Conservation (phyloP, 2,113 vertebrate species). For the Bothrops jararaca region DNA sequence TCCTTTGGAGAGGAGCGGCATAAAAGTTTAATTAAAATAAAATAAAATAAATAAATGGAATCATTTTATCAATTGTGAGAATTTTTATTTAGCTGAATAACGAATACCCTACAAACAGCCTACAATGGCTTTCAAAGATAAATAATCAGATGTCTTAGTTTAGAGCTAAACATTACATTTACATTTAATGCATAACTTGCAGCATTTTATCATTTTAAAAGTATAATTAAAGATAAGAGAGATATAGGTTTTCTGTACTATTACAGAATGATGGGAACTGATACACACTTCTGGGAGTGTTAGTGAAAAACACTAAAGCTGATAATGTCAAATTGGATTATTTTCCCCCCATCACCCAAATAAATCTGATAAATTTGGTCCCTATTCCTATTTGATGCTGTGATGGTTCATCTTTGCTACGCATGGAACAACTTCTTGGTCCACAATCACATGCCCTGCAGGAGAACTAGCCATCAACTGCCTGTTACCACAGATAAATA, state of each 20-base stretch:
- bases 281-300: not conserved
- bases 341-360: not conserved
- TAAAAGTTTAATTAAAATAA: too few relatives aligned
- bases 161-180: not conserved
- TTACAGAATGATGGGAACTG: not conserved
- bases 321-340: not conserved
- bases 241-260: not conserved
- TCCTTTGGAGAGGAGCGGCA: too few relatives aligned
- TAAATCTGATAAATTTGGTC: not conserved
- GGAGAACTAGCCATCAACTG: not conserved
- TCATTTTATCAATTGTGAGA: not conserved
- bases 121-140: not conserved
- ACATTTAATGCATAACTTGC: not conserved
- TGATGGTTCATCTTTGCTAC: not conserved
- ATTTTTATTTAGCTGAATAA: not conserved
- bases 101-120: not conserved
- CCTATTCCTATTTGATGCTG: not conserved
- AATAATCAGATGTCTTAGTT: not conserved
- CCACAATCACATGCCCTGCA: not conserved
- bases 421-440: not conserved
- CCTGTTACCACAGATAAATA: not conserved
- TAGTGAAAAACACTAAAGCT: not conserved
- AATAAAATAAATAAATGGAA: not conserved
- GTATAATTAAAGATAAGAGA: not conserved
- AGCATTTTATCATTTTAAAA: not conserved